These are phyloP conservation scores for Urosaurus nigricauda DNA, from an alignment of 2,797 vertebrate genomes.

Conservation along the genomic window DNA sequence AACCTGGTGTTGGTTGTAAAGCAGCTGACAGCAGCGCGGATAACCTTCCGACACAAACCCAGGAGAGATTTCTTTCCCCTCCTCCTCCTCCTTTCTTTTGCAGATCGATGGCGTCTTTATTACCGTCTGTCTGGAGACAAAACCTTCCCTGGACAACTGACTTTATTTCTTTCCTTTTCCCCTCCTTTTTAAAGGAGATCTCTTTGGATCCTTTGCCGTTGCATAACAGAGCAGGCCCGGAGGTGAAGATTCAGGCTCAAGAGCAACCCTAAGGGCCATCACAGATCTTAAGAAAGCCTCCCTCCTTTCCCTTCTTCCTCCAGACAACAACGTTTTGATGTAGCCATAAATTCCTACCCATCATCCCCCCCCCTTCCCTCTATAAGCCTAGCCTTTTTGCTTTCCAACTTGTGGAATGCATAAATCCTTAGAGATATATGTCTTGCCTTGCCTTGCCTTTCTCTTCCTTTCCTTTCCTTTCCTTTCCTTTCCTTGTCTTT, in stretches of 20 bases:
- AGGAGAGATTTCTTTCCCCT: not conserved
- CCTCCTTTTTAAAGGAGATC: too few species aligned
- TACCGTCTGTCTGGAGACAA: not conserved
- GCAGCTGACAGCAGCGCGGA: not conserved
- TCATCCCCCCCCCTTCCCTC: too few species aligned
- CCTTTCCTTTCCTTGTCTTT: too few species aligned
- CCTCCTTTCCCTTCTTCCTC: not conserved
- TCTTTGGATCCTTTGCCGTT: not conserved
- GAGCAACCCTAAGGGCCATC: not conserved
- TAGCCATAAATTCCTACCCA: not conserved
- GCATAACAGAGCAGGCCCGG: not conserved
- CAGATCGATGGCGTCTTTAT: not conserved
- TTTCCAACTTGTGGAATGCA: too few species aligned
- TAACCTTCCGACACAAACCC: not conserved
- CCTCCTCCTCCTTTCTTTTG: not conserved
- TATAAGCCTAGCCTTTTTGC: too few species aligned
- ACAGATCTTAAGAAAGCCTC: not conserved
- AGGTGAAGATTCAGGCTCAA: not conserved
- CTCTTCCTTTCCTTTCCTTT: too few species aligned
- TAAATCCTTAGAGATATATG: too few species aligned
- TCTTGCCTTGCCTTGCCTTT: too few species aligned
- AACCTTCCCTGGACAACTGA: not conserved
- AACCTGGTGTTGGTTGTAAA: not conserved
- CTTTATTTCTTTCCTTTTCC: not conserved
- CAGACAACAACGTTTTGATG: not conserved